phyloP scores from a whole-genome alignment of 1,140 invertebrate species.

The Calliopsis andreniformis region DNA sequence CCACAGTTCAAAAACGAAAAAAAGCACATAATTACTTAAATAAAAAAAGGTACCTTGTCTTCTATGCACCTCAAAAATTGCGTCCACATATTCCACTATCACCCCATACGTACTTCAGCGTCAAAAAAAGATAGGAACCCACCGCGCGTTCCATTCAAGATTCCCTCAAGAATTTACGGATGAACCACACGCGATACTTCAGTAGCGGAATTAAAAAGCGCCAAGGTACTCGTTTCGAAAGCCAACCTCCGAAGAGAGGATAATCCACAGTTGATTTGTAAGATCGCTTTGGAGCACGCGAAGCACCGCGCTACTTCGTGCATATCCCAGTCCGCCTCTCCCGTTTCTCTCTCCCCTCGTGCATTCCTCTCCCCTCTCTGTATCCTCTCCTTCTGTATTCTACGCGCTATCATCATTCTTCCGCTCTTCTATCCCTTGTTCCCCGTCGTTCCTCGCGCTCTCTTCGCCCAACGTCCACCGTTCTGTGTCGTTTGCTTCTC shows the following conservation, averaged over 20 bases:
- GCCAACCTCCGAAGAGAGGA: neutral
- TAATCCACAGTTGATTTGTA: constrained; percentile 40
- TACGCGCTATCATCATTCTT: constrained; percentile 20
- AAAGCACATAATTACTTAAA: no score
- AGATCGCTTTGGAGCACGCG: constrained; percentile 43
- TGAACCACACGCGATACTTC: constrained; percentile 14
- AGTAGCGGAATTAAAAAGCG: constrained; percentile 27
- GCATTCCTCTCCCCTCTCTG: neutral
- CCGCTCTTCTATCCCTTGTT: neutral
- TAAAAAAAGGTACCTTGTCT: no score
- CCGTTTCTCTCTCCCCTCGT: constrained; percentile 5
- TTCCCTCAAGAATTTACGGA: neutral
- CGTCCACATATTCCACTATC: no score
- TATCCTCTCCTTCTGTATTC: constrained; percentile 23
- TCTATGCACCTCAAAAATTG: no score
- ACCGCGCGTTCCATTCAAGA: neutral
- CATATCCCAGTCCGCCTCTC: constrained; percentile 7
- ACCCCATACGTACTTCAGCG: no score
- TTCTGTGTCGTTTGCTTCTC: neutral
- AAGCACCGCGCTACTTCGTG: constrained; percentile 4
- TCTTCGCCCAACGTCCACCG: neutral
- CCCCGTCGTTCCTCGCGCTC: neutral
- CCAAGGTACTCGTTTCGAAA: constrained; percentile 6
- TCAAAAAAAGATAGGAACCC: neutral
- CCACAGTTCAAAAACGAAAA: no score